A percentile compares a stretch with the other conserved stretches of the same genome.
These are phyloP conservation scores for Aramus guarauna DNA, from an alignment of 2,113 vertebrate species.

Conservation along the genomic window DNA sequence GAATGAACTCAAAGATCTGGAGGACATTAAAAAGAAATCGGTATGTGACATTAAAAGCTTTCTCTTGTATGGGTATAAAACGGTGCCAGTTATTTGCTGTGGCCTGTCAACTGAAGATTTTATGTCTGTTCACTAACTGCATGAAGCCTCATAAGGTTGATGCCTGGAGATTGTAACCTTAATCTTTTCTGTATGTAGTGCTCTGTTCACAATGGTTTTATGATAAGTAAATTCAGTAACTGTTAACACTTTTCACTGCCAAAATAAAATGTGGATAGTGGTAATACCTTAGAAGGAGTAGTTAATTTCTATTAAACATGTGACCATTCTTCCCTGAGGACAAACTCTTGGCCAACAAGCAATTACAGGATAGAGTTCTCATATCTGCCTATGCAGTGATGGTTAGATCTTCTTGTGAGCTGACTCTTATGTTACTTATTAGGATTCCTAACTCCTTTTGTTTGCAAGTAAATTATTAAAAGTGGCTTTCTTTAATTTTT, in stretches of 20 bases:
- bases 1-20: slow-evolving; percentile 92
- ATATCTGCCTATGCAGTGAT: neutral
- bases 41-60: slow-evolving; percentile 81
- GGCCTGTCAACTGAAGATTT: slow-evolving; percentile 32
- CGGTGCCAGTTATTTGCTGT: slow-evolving; percentile 57
- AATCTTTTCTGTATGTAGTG: slow-evolving; percentile 20
- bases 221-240: neutral
- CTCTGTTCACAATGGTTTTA: slow-evolving; percentile 19
- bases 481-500: neutral
- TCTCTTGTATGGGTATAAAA: slow-evolving; percentile 58
- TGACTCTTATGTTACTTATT: neutral
- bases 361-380: neutral
- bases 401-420: neutral
- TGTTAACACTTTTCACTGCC: neutral
- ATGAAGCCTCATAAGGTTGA: neutral
- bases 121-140: slow-evolving; percentile 6
- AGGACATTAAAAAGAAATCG: slow-evolving; percentile 95
- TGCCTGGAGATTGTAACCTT: neutral
- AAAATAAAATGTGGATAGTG: neutral
- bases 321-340: neutral
- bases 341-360: neutral
- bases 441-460: neutral
- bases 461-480: neutral
- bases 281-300: neutral
- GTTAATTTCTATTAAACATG: neutral